These are phyloP conservation scores for Pomacea maculata DNA, from an alignment of 1,140 invertebrate species.

Conservation along the genomic window DNA sequence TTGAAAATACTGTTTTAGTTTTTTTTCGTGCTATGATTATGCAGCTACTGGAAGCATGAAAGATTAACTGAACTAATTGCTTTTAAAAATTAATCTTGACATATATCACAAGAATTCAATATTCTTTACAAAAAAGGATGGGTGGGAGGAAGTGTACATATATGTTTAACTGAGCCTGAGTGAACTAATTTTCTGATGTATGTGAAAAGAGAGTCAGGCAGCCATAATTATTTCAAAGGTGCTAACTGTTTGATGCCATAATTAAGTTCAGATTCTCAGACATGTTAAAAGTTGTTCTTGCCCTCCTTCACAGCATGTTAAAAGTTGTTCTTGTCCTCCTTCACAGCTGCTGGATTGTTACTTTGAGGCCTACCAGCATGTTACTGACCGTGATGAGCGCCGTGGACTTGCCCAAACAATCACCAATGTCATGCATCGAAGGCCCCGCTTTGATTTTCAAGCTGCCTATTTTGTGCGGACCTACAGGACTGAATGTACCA, in stretches of 20 bases:
- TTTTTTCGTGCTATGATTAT: no score
- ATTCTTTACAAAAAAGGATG: no score
- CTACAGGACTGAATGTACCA: slow-evolving; percentile 58
- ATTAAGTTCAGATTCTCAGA: background rate
- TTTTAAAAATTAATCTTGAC: no score
- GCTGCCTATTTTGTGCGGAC: slow-evolving; percentile 58
- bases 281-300: background rate
- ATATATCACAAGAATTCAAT: no score
- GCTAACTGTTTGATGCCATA: no score
- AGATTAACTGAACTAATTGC: no score
- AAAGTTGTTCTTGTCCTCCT: slow-evolving; percentile 1
- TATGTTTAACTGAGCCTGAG: no score
- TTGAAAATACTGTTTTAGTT: no score
- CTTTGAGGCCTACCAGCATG: slow-evolving; percentile 64
- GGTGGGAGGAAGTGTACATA: no score
- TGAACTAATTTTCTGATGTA: background rate
- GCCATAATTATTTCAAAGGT: no score
- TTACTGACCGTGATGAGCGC: slow-evolving; percentile 63
- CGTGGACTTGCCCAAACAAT: slow-evolving; percentile 60
- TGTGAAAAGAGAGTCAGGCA: background rate
- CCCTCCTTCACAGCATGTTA: background rate
- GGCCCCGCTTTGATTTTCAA: slow-evolving; percentile 60
- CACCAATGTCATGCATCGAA: slow-evolving; percentile 60
- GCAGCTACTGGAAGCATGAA: no score
- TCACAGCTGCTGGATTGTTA: slow-evolving; percentile 64